Conservation (phyloP, 2,113 vertebrate genomes). For the Daubentonia madagascariensis region DNA sequence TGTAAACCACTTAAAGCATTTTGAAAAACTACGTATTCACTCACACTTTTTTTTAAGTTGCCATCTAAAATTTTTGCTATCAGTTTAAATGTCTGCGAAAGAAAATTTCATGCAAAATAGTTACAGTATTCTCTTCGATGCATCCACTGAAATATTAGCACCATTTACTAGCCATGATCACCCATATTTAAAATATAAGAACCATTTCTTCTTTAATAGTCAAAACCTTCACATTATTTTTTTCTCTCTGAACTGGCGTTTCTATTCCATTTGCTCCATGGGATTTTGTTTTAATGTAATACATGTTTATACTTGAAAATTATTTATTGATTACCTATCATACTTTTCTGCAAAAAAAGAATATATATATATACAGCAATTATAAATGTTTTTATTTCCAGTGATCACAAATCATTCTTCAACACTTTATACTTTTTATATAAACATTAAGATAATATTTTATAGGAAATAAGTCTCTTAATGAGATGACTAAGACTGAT, state of each 20-base stretch:
- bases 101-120: background rate
- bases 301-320: background rate
- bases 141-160: too few species aligned
- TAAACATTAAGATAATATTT: background rate
- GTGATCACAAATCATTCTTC: background rate
- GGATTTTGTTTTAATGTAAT: background rate
- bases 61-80: background rate
- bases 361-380: background rate
- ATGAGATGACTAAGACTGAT: background rate
- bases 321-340: background rate
- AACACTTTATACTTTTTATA: background rate
- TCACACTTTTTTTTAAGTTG: constrained; percentile 18
- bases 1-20: background rate
- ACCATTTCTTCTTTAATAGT: background rate
- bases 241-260: background rate
- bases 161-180: background rate
- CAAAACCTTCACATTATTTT: background rate
- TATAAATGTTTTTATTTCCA: background rate
- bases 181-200: background rate
- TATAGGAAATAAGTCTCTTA: background rate
- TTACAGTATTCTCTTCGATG: background rate
- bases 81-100: background rate
- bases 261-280: background rate
- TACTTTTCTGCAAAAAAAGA: background rate
- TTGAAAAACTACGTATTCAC: background rate